Conservation (phyloP, 2,888 invertebrate species). For the Enoplolaimus lenunculus region DNA sequence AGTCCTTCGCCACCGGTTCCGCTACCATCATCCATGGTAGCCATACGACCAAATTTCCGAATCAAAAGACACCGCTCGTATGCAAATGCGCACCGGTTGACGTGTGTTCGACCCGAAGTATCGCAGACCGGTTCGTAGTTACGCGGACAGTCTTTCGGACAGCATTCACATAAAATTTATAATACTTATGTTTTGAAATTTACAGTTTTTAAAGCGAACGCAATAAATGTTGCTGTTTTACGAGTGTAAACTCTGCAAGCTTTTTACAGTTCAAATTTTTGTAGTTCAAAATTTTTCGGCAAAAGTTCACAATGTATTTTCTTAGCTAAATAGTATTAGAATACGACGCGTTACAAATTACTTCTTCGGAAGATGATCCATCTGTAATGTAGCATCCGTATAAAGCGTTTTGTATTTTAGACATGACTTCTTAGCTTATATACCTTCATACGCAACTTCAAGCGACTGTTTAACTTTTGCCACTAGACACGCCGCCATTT, state of each 20-base stretch:
- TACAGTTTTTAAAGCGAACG: too few relatives aligned
- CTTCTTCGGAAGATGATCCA: too few relatives aligned
- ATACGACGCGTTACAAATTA: too few relatives aligned
- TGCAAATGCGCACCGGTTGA: conserved; percentile 8
- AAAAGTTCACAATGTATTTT: too few relatives aligned
- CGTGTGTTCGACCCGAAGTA: not conserved
- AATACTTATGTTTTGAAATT: not conserved
- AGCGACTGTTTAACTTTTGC: not conserved
- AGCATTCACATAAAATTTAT: conserved; percentile 12
- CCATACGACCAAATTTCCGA: not conserved
- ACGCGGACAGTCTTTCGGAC: not conserved
- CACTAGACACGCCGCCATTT: conserved; percentile 5
- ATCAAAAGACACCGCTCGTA: not conserved
- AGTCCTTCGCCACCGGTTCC: not conserved
- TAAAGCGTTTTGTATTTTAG: too few relatives aligned
- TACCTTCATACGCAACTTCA: not conserved
- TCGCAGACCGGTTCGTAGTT: conserved; percentile 13
- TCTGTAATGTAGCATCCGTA: too few relatives aligned
- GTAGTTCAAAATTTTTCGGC: too few relatives aligned
- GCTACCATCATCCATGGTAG: not conserved
- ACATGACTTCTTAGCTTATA: too few relatives aligned
- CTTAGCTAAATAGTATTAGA: too few relatives aligned
- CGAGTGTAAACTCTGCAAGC: too few relatives aligned
- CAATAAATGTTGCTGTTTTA: too few relatives aligned
- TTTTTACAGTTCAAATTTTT: too few relatives aligned